These are phyloP conservation scores for Trachelipus rathkii DNA, from an alignment of 1,140 invertebrate genomes.

Conservation along the genomic window DNA sequence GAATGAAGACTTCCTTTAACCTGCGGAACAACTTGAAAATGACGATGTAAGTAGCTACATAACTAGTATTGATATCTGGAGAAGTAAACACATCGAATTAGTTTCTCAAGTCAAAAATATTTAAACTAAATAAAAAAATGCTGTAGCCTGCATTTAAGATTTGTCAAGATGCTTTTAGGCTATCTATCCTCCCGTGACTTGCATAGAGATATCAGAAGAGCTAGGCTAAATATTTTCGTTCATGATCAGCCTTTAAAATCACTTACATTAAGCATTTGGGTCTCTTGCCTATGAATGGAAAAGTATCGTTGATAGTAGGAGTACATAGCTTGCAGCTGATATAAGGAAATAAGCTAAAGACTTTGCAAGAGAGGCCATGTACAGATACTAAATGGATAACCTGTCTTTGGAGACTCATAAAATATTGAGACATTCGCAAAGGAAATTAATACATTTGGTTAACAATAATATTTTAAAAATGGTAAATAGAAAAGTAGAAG, in stretches of 20 bases:
- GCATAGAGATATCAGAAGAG: neutral
- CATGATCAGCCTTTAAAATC: neutral
- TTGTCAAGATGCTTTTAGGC: neutral
- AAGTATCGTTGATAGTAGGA: neutral
- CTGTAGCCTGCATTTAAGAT: neutral
- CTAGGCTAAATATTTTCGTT: neutral
- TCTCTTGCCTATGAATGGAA: neutral
- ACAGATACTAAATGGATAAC: neutral
- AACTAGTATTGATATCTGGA: neutral
- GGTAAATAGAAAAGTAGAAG: no score
- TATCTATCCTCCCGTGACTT: neutral
- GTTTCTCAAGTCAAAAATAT: neutral
- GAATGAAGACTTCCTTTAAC: neutral
- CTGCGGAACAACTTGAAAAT: neutral
- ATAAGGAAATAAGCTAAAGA: neutral
- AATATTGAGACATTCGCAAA: no score
- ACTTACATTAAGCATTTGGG: neutral
- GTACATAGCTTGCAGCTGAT: neutral
- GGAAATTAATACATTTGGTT: no score
- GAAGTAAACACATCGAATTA: neutral
- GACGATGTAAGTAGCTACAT: neutral
- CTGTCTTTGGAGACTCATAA: no score
- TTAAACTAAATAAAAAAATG: neutral
- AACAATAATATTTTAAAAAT: no score
- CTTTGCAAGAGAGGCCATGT: neutral